phyloP scores from a whole-genome alignment of 2,888 invertebrate genomes.

The Zygogramma bicolorata region DNA sequence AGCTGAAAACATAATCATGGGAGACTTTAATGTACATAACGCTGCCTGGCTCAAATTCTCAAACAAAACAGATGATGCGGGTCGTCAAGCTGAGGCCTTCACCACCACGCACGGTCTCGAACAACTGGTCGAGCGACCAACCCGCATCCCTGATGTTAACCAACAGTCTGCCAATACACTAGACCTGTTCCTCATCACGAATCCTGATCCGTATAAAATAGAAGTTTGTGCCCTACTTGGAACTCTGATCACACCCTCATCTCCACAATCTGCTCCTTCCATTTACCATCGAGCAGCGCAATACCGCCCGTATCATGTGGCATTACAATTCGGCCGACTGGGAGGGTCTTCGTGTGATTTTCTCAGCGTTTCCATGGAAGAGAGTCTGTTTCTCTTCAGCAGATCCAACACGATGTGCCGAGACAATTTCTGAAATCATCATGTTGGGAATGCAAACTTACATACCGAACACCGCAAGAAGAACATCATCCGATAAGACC shows the following conservation, averaged over 20 bases:
- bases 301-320: too few species aligned
- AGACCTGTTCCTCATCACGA: too few species aligned
- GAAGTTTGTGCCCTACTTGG: neutral
- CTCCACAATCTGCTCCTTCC: neutral
- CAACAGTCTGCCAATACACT: neutral
- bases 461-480: too few species aligned
- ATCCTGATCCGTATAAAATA: neutral
- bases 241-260: neutral
- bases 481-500: too few species aligned
- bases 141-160: neutral
- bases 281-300: too few species aligned
- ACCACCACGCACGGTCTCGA: neutral
- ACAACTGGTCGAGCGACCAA: neutral
- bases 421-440: too few species aligned
- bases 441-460: too few species aligned
- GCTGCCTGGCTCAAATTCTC: neutral
- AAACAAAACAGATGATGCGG: neutral
- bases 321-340: too few species aligned
- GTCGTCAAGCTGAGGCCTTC: neutral
- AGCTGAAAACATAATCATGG: slow-evolving; percentile 2
- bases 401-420: too few species aligned
- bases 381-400: too few species aligned
- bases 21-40: neutral
- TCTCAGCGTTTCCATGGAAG: too few species aligned
- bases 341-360: too few species aligned